Percentiles rank a stretch among this genome's conserved stretches.
Evolutionary conservation across 1,140 invertebrate genomes (phyloP).

Genomic region (Drosophila guanche): DNA sequence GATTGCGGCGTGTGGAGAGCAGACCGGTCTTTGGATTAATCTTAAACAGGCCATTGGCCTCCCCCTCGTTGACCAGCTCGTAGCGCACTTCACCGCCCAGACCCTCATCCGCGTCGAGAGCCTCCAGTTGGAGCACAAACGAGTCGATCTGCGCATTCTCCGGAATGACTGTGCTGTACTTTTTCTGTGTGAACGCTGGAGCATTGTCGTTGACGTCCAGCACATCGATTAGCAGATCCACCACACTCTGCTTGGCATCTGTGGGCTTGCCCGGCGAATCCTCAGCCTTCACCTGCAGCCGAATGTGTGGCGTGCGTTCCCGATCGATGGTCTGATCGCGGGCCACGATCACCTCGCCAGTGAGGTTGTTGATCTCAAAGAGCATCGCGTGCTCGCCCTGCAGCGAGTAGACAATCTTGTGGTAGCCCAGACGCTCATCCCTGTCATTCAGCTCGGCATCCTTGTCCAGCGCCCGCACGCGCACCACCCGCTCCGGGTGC

Average conservation of each 20-base stretch:
- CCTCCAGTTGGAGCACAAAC: constrained; percentile 89
- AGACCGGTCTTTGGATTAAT: constrained; percentile 89
- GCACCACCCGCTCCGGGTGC: constrained; percentile 88
- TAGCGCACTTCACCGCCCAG: constrained; percentile 87
- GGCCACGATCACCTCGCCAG: constrained; percentile 88
- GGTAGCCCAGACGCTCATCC: constrained; percentile 87
- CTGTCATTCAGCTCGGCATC: constrained; percentile 87
- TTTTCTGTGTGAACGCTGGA: constrained; percentile 83
- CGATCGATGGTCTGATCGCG: constrained; percentile 89
- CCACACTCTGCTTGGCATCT: constrained; percentile 86
- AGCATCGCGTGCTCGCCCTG: constrained; percentile 89
- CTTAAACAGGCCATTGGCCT: constrained; percentile 88
- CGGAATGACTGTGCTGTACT: constrained; percentile 85
- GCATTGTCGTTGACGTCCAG: constrained; percentile 93
- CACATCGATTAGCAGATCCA: constrained; percentile 88
- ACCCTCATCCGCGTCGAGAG: constrained; percentile 90
- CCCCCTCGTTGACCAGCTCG: constrained; percentile 89
- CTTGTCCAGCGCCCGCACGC: constrained; percentile 88
- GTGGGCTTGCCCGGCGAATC: constrained; percentile 89
- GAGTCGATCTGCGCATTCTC: constrained; percentile 89
- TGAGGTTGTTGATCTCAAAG: constrained; percentile 88
- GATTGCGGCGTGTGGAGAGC: constrained; percentile 86
- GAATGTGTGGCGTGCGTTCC: constrained; percentile 88
- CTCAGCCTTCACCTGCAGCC: constrained; percentile 88
- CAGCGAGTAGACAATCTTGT: constrained; percentile 88